phyloP scores from a whole-genome alignment of 2,113 vertebrate genomes.

The Sporophila hypoxantha region DNA sequence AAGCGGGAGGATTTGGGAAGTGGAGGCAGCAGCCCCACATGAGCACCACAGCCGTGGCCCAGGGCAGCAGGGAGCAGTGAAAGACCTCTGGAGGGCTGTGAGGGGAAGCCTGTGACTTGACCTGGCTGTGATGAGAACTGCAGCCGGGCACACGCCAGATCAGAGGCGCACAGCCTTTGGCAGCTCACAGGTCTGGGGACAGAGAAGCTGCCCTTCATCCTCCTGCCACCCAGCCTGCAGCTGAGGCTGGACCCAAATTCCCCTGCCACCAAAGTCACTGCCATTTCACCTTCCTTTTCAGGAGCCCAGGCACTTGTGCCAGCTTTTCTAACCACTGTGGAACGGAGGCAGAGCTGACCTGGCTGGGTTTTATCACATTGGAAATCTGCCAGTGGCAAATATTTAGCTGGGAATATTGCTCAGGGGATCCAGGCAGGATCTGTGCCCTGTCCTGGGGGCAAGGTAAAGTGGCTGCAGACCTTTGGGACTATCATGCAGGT shows the following conservation, averaged over 20 bases:
- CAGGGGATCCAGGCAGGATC: not conserved
- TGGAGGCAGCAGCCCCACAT: not conserved
- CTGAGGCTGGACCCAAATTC: not conserved
- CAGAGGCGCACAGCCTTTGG: not conserved
- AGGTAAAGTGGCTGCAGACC: not conserved
- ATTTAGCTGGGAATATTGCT: not conserved
- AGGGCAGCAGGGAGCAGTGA: not conserved
- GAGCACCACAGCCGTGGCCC: fast-evolving
- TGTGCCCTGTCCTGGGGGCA: fast-evolving
- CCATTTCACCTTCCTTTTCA: not conserved
- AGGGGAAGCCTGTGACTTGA: not conserved
- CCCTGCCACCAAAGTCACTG: not conserved
- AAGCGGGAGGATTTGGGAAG: not conserved
- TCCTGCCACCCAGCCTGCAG: not conserved
- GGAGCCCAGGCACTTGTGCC: not conserved
- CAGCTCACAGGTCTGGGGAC: not conserved
- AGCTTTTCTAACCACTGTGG: not conserved
- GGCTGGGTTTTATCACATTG: not conserved
- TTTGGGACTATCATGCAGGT: not conserved
- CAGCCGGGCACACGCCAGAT: fast-evolving
- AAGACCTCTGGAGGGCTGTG: not conserved
- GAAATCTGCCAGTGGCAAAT: not conserved
- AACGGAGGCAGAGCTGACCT: not conserved
- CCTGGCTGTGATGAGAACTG: fast-evolving
- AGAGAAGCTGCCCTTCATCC: not conserved